These are phyloP conservation scores for Campoplex nolae DNA, from an alignment of 2,888 invertebrate genomes.

Conservation along the genomic window DNA sequence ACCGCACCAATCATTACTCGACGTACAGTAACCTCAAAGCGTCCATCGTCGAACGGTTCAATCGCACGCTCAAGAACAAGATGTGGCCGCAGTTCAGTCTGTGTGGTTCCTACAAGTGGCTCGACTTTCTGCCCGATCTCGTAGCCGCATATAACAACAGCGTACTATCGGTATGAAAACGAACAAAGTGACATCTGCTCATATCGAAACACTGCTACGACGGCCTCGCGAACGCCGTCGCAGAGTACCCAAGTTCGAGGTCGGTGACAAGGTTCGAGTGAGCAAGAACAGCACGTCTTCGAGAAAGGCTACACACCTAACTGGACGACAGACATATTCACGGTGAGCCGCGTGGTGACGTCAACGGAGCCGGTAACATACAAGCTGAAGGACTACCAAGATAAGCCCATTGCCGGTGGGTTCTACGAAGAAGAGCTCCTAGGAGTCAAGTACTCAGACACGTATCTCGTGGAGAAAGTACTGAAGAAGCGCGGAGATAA, in stretches of 20 bases:
- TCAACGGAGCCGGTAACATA: slow-evolving; percentile 78
- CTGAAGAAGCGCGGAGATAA: slow-evolving; percentile 42
- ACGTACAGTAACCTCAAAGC: slow-evolving; percentile 73
- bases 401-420: slow-evolving; percentile 73
- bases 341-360: slow-evolving; percentile 61
- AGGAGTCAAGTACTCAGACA: slow-evolving; percentile 44
- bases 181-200: no score
- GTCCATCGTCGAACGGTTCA: slow-evolving; percentile 76
- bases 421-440: slow-evolving; percentile 60
- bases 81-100: slow-evolving; percentile 66
- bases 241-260: slow-evolving; percentile 64
- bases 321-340: slow-evolving; percentile 80
- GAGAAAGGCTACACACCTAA: slow-evolving; percentile 41
- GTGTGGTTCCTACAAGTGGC: slow-evolving; percentile 67
- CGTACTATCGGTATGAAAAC: no score
- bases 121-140: slow-evolving; percentile 60
- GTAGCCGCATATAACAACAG: slow-evolving; percentile 72
- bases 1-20: slow-evolving; percentile 62
- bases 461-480: slow-evolving; percentile 60
- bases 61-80: slow-evolving; percentile 67
- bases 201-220: no score
- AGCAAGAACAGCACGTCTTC: slow-evolving; percentile 67
- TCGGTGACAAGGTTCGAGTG: slow-evolving; percentile 78
- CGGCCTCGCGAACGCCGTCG: slow-evolving; percentile 18
- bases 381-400: slow-evolving; percentile 73